Percentiles rank a stretch among this genome's conserved stretches.
phyloP scores from a whole-genome alignment of 2,797 vertebrate species.

The Malurus leucopterus region DNA sequence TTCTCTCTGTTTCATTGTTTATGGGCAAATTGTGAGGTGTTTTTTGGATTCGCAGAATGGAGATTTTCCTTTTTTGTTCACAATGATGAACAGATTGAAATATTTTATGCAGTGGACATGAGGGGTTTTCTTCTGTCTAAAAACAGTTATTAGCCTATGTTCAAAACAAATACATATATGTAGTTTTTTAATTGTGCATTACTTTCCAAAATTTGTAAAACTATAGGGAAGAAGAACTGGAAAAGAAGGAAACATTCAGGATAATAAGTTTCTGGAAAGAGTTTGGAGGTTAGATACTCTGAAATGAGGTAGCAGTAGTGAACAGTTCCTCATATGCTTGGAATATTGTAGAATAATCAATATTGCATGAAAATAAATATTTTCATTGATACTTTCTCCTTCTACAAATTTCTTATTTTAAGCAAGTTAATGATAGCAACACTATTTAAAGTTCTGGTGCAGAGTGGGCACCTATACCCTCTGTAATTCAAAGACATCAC shows the following conservation, averaged over 20 bases:
- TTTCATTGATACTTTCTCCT: neutral
- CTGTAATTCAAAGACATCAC: neutral
- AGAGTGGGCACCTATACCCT: rapidly evolving
- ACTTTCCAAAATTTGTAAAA: neutral
- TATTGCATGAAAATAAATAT: neutral
- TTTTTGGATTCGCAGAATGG: neutral
- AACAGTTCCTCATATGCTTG: neutral
- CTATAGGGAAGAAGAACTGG: neutral
- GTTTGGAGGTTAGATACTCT: neutral
- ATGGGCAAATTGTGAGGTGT: neutral
- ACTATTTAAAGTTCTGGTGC: neutral
- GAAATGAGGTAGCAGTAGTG: neutral
- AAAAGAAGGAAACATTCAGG: neutral
- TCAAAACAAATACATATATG: neutral
- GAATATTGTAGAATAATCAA: neutral
- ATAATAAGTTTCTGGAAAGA: neutral
- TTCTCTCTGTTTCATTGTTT: neutral
- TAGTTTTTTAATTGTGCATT: neutral
- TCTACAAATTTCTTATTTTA: neutral
- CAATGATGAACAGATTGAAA: neutral
- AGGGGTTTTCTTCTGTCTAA: neutral
- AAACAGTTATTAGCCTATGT: neutral
- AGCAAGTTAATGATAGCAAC: neutral
- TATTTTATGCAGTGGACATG: neutral
- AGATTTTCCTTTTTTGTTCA: neutral